Percentiles rank a stretch among this genome's conserved stretches.
Conservation (phyloP, 2,888 invertebrate genomes). For the Drosophila setosimentum region DNA sequence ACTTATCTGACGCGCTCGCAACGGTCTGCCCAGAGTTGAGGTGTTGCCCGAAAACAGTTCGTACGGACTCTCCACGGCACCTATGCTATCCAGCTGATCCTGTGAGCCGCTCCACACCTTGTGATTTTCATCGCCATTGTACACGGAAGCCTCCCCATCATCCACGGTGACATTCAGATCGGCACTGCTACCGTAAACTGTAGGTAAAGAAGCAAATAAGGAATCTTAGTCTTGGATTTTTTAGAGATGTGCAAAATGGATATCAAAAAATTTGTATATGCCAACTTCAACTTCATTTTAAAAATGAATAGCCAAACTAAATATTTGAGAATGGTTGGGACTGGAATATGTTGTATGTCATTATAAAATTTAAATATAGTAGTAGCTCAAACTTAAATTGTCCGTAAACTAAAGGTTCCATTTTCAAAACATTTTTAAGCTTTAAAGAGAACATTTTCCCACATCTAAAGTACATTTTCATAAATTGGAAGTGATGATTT, state of each 20-base stretch:
- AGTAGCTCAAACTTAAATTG: background rate
- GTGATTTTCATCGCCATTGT: constrained; percentile 96
- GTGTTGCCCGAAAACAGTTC: constrained; percentile 87
- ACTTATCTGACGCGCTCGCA: constrained; percentile 92
- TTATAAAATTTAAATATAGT: background rate
- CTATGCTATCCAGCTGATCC: constrained; percentile 88
- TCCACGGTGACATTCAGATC: constrained; percentile 85
- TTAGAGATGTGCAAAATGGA: background rate
- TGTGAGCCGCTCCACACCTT: constrained; percentile 95
- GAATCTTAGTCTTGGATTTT: background rate
- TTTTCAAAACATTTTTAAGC: background rate
- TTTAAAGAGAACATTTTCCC: background rate
- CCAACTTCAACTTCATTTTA: background rate
- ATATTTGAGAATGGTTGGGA: background rate
- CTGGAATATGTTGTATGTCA: background rate
- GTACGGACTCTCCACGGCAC: constrained; percentile 89
- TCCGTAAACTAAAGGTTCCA: background rate
- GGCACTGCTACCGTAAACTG: constrained; percentile 85
- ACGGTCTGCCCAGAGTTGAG: constrained; percentile 88
- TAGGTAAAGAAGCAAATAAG: constrained; percentile 34
- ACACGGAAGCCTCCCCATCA: constrained; percentile 93
- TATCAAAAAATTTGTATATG: background rate
- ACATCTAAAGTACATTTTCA: background rate
- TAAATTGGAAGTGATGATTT: background rate
- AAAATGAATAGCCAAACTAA: background rate